These are phyloP conservation scores for Marisa cornuarietis DNA, from an alignment of 1,140 invertebrate species.

Conservation along the genomic window DNA sequence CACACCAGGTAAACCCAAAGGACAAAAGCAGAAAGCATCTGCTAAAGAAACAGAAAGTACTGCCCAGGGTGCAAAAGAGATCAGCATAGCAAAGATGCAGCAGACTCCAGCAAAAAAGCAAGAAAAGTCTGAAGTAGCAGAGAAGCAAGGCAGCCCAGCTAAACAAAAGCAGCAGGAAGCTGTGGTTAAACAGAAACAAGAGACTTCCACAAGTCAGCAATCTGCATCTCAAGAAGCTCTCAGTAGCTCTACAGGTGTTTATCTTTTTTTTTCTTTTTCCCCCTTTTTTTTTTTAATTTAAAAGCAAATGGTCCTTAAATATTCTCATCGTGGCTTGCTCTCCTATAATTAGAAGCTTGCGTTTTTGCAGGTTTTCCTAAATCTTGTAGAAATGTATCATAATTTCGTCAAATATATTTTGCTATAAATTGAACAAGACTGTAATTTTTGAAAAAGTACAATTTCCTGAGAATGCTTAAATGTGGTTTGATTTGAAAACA, in stretches of 20 bases:
- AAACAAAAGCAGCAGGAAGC: no score
- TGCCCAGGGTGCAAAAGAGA: no score
- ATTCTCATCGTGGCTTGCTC: background rate
- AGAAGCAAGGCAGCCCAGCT: no score
- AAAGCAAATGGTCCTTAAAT: background rate
- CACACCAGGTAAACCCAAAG: background rate
- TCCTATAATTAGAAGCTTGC: no score
- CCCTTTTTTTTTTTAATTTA: background rate
- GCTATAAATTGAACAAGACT: background rate
- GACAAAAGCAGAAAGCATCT: slow-evolving; percentile 2
- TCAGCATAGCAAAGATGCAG: no score
- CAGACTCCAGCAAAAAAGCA: no score
- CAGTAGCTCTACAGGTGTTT: background rate
- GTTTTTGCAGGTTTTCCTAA: no score
- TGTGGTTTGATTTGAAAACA: background rate
- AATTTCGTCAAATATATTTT: background rate
- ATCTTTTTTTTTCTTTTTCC: background rate
- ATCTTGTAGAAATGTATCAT: background rate
- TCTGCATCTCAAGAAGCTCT: background rate
- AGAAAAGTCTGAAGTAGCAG: no score
- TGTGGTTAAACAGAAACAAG: background rate
- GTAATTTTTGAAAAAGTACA: background rate
- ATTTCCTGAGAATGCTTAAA: background rate
- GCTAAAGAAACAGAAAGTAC: background rate
- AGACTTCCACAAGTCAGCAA: background rate